Evolutionary conservation across 2,888 invertebrate species (phyloP).

Genomic region (Tachina fera): DNA sequence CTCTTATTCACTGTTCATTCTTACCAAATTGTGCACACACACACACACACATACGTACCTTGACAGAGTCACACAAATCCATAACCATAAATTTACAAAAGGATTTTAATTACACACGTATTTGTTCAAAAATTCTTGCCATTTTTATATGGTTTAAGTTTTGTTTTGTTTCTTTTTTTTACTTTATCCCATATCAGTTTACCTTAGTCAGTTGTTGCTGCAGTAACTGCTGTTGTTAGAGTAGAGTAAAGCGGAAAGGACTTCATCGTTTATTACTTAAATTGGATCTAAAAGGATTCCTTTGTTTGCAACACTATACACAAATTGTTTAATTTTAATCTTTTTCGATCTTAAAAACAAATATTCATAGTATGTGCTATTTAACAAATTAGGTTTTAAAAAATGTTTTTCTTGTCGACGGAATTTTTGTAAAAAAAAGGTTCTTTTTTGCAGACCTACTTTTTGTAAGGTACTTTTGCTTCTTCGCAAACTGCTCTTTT

Average conservation of each 20-base stretch:
- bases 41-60: too few relatives aligned
- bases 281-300: neutral
- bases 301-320: neutral
- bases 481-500: too few relatives aligned
- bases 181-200: neutral
- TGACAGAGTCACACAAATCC: conserved; percentile 69
- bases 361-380: neutral
- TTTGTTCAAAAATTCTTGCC: conserved; percentile 59
- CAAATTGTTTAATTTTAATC: too few relatives aligned
- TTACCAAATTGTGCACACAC: conserved; percentile 6
- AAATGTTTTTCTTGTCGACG: neutral
- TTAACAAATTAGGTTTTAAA: neutral
- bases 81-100: conserved; percentile 79
- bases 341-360: too few relatives aligned
- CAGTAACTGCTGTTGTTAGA: neutral
- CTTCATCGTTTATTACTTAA: conserved; percentile 21
- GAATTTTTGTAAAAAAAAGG: neutral
- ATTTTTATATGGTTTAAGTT: conserved; percentile 41
- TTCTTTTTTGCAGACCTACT: neutral
- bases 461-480: neutral
- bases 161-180: neutral
- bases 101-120: conserved; percentile 79
- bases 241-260: neutral
- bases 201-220: neutral
- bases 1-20: conserved; percentile 34